Conservation (phyloP, 2,888 invertebrate species). For the Aleiodes leptofemur region DNA sequence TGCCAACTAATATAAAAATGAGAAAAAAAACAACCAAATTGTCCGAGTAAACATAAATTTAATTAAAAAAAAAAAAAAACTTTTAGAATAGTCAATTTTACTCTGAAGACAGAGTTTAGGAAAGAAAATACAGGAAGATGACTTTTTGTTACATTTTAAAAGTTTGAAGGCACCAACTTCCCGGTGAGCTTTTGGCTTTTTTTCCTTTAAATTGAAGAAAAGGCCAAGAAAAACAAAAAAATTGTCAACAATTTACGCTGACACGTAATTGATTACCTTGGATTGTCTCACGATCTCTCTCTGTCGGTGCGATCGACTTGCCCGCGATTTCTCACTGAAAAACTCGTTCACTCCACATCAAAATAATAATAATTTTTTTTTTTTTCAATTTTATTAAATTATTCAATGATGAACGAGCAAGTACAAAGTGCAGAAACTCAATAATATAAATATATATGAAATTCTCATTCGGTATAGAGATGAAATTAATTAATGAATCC, state of each 20-base stretch:
- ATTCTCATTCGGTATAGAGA: neutral
- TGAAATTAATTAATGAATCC: conserved; percentile 31
- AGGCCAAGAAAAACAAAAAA: neutral
- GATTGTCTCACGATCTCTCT: conserved; percentile 48
- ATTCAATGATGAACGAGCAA: conserved; percentile 23
- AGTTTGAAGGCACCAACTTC: conserved; percentile 20
- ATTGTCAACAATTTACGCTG: neutral
- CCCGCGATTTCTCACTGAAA: conserved; percentile 29
- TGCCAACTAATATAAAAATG: conserved; percentile 39
- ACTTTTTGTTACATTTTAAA: conserved; percentile 36
- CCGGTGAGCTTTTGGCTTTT: neutral
- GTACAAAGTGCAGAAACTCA: neutral
- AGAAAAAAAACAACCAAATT: conserved; percentile 51
- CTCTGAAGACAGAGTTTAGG: conserved; percentile 62
- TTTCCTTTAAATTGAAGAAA: neutral
- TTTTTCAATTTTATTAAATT: neutral
- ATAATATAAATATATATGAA: conserved; percentile 18
- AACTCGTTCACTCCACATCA: conserved; percentile 28
- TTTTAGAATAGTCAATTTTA: conserved; percentile 38
- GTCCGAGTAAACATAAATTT: conserved; percentile 7
- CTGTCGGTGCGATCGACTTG: conserved; percentile 46
- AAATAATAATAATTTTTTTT: conserved; percentile 17
- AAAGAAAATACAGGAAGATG: conserved; percentile 64
- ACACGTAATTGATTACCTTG: conserved; percentile 27
- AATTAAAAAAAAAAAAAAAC: neutral